phyloP scores from a whole-genome alignment of 2,797 vertebrate genomes.

The Paratrypauchen microcephalus region DNA sequence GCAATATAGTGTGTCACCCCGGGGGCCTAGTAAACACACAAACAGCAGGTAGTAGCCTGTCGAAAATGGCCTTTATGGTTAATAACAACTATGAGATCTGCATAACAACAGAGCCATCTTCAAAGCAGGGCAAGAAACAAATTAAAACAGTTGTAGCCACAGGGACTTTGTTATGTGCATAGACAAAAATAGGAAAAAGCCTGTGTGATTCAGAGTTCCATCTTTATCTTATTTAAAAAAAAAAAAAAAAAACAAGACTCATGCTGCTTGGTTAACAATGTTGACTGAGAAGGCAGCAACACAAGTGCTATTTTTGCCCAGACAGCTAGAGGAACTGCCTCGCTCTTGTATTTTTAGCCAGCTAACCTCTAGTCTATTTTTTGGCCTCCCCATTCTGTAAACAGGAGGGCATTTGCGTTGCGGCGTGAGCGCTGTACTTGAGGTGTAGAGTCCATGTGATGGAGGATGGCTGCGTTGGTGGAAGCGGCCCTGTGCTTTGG shows the following conservation, averaged over 20 bases:
- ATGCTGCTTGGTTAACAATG: constrained; percentile 43
- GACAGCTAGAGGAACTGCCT: constrained; percentile 55
- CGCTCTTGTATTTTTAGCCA: constrained; percentile 69
- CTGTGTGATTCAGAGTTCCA: constrained; percentile 32
- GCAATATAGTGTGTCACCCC: constrained; percentile 12
- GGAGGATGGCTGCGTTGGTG: constrained; percentile 34
- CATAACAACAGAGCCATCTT: constrained; percentile 23
- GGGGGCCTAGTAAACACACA: constrained; percentile 30
- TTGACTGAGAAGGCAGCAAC: constrained; percentile 62
- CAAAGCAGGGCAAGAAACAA: constrained; percentile 7
- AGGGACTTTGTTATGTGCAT: constrained; percentile 28
- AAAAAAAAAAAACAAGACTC: constrained; percentile 31
- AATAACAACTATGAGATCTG: constrained; percentile 45
- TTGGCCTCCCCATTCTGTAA: constrained; percentile 53
- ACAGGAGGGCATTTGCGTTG: constrained; percentile 58
- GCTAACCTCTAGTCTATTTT: constrained; percentile 73
- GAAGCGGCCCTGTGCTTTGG: constrained; percentile 29
- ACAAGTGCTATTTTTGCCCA: constrained; percentile 54
- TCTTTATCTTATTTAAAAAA: constrained; percentile 9
- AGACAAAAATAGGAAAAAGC: constrained; percentile 29
- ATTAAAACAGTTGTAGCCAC: constrained; percentile 30
- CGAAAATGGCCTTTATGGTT: constrained; percentile 32
- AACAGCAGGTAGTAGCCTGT: constrained; percentile 29
- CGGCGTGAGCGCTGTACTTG: constrained; percentile 20
- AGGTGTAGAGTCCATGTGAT: constrained; percentile 51